Base-by-base conservation (phyloP, 1,140 invertebrate genomes). In the Anoplophora glabripennis region DNA sequence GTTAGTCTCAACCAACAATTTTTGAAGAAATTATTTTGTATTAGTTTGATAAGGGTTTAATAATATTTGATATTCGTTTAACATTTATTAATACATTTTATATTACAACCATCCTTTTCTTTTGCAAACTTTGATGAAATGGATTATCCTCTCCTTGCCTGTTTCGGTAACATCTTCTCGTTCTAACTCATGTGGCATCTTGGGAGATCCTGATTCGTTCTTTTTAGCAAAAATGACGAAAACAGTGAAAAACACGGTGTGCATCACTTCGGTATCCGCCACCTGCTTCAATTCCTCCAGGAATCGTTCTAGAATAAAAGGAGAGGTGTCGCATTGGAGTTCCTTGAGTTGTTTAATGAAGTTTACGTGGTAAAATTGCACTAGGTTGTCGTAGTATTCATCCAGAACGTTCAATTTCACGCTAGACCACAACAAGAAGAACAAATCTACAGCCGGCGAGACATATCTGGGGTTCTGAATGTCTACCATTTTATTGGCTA, bases 401-500 rank as follows among this genome's bases (percentile, higher is more conserved):
- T 76, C 71, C 0, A 77, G 56, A 0, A 81, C 69, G 0, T 73
- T 54, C 7, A 69, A 63, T 11, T 73, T 63, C 4, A 84, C 70
- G 56, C 83, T 84, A 0, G 78, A 80, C 10, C 80, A 77, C 1
- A 86, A 54, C 37, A 84, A 80, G 52, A 85, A 86, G 0, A 81
- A 64, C 1, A 87, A 48, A 65, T 87, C 85, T 1, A 79, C 72
- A 0, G 78, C 58, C 5, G 80, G 72, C n/a, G 79, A 84, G 1
- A 75, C 70, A 40, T 81, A 79, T 9, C 78, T 66, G 15, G 78
- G 78, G n/a, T 81, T 78, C 74, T 87, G 85, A 57, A 84, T 84
- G 63, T 87, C 85, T 0, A 87, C 73, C 34, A 86, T 79, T 71
- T 84, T 86, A 4, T 82, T 61, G 36, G 78, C 75, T 0, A 74